These are phyloP conservation scores for Eupithecia dodoneata DNA, from an alignment of 2,888 invertebrate genomes.

Conservation along the genomic window DNA sequence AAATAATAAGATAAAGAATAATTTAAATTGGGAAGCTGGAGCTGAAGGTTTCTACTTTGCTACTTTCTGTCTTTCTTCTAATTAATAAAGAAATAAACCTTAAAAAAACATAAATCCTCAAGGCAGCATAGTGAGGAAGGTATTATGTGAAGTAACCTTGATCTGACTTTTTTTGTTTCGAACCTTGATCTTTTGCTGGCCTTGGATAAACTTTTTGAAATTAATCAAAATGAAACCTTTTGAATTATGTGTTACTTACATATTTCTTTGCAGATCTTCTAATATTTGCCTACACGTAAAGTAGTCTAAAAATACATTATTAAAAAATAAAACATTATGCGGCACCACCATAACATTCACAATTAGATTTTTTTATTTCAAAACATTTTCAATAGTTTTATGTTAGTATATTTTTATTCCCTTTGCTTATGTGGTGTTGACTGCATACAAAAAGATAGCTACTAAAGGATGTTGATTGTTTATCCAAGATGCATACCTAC, in stretches of 20 bases:
- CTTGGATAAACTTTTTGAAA: not conserved
- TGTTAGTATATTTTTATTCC: not conserved
- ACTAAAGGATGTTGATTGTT: slow-evolving; percentile 1
- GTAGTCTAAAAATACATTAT: not conserved
- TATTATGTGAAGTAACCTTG: not conserved
- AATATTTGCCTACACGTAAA: not conserved
- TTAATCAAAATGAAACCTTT: not conserved
- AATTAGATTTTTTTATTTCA: not conserved
- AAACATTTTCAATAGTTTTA: not conserved
- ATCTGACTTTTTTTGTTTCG: no score
- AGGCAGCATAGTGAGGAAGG: not conserved
- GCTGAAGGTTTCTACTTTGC: no score
- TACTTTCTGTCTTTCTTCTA: not conserved
- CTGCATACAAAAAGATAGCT: not conserved
- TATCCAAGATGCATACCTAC: slow-evolving; percentile 3
- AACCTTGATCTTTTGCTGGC: slow-evolving; percentile 4
- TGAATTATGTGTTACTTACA: not conserved
- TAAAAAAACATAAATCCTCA: not conserved
- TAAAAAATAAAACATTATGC: not conserved
- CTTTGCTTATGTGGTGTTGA: not conserved
- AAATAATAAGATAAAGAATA: no score
- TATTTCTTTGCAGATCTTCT: not conserved
- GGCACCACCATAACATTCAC: no score
- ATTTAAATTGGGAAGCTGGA: no score
- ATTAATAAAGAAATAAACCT: not conserved